phyloP scores from a whole-genome alignment of 2,113 vertebrate genomes.

The Micronycteris hirsuta region DNA sequence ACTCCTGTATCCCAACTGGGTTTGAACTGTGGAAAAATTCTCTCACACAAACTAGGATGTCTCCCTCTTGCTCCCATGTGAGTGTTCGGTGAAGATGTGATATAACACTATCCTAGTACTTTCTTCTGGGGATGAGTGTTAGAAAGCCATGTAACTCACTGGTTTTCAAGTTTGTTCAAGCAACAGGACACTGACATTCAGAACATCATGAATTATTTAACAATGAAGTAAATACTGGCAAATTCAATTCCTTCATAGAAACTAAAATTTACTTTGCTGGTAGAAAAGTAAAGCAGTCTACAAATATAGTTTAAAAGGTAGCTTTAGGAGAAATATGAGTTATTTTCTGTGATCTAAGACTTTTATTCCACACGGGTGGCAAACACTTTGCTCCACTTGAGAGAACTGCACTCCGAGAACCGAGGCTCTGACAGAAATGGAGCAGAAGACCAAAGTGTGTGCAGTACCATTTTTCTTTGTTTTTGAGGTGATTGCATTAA shows the following conservation, averaged over 20 bases:
- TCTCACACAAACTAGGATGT: fast-evolving
- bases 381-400: not conserved
- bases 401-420: not conserved
- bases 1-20: not conserved
- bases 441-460: not conserved
- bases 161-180: not conserved
- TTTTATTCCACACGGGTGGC: not conserved
- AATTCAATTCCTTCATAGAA: not conserved
- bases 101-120: not conserved
- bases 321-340: not conserved
- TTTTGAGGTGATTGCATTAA: not conserved
- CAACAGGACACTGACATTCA: not conserved
- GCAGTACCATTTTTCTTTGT: not conserved
- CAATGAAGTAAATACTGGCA: not conserved
- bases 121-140: not conserved
- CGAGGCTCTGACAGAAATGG: not conserved
- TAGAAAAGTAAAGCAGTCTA: not conserved
- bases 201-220: not conserved
- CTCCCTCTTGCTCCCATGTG: not conserved
- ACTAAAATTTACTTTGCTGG: not conserved
- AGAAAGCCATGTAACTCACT: not conserved
- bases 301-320: not conserved
- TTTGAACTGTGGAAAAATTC: not conserved
- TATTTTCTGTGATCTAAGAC: not conserved
- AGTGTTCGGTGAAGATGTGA: not conserved